Base-by-base conservation (phyloP, 2,797 vertebrate genomes). In the Enteromius paludinosus region DNA sequence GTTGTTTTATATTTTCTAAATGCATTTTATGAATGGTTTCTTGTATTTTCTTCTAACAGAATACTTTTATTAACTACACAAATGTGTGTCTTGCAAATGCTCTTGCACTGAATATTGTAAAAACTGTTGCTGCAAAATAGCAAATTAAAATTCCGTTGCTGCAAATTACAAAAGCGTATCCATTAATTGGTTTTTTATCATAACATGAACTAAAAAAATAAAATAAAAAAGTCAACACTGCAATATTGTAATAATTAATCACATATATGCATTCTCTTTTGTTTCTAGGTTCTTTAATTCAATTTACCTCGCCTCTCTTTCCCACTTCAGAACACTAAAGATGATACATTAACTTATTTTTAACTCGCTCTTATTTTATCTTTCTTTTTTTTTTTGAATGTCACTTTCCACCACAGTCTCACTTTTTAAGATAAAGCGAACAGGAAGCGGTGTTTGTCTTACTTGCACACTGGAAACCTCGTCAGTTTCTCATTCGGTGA, bases 401-500 rank as follows among this genome's bases (percentile, higher is more conserved):
- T 54, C 54, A 8, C 20, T 52, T 59, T 59, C n/a, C 72, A 25
- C 12, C 33, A 18, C 45, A 8, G 62, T 38, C 45, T 66, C 45
- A 66, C 20, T 18, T 35, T 47, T 25, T 76, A 30, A 69, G 64
- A 70, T 28, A 56, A 70, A 56, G 66, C 35, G 47, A 59, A n/a
- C 52, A 79, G 65, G 66, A 79, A 59, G n/a, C 56, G 9, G 15
- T 61, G 56, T 81, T 81, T 81, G 69, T 73, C 68, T 43, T 45
- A 18, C 56, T 47, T 71, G n/a, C 23, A 64, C 49, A 33, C 17
- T 52, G 49, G 87, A 92, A 88, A 88, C 84, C 90, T 91, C 72
- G 91, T 88, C 92, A 91, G 90, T 92, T 92, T 87, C 89, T 92
- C 90, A 91, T 81, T 84, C 84, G 89, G 83, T 91, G 91, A 91